Percentiles rank a stretch among this genome's conserved stretches.
phyloP scores from a whole-genome alignment of 2,113 vertebrate genomes.

The Nyctibius bracteatus region DNA sequence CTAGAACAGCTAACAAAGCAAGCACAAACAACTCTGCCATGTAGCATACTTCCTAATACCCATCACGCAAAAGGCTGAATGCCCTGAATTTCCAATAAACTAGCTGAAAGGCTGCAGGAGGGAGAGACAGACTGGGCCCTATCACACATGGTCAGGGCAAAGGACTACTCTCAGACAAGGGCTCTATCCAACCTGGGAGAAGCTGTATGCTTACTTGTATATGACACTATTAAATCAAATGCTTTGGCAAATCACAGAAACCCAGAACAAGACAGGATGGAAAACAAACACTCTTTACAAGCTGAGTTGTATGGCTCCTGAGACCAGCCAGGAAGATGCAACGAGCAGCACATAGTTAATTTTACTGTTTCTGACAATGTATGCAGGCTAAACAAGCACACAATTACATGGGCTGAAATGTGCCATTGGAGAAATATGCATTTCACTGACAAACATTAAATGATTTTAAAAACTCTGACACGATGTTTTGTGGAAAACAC shows the following conservation, averaged over 20 bases:
- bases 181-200: background rate
- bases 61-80: background rate
- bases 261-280: background rate
- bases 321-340: background rate
- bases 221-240: background rate
- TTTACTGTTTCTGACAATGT: fast-evolving
- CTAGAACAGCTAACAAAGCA: background rate
- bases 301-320: background rate
- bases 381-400: background rate
- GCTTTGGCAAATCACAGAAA: background rate
- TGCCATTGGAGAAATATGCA: background rate
- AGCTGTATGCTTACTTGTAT: background rate
- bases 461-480: background rate
- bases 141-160: background rate
- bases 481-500: background rate
- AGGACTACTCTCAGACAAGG: background rate
- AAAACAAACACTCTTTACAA: background rate
- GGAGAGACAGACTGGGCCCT: background rate
- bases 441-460: background rate
- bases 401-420: background rate
- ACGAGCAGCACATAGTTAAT: background rate
- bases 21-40: background rate
- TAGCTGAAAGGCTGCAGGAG: background rate
- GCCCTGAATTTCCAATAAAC: background rate
- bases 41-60: background rate